Percentiles rank a stretch among this genome's conserved stretches.
phyloP scores from a whole-genome alignment of 2,113 vertebrate genomes.

The Lophochroa leadbeateri region DNA sequence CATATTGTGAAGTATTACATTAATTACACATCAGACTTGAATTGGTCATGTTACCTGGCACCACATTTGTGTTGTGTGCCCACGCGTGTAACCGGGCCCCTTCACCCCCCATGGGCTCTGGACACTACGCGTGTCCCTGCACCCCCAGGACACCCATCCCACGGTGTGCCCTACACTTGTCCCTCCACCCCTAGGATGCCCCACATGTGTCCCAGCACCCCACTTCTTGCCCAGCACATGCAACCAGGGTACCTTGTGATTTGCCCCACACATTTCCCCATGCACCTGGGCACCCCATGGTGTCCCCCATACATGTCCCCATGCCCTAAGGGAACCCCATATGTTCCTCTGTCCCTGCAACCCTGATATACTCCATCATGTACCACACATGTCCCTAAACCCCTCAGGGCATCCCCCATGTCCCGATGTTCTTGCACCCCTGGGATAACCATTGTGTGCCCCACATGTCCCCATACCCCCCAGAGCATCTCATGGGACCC shows the following conservation, averaged over 20 bases:
- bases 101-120: background rate
- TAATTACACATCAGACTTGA: too few species aligned
- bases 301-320: background rate
- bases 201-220: background rate
- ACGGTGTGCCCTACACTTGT: background rate
- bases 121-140: background rate
- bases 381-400: background rate
- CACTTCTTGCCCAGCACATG: background rate
- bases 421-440: background rate
- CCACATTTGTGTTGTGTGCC: too few species aligned
- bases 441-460: background rate
- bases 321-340: background rate
- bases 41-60: too few species aligned
- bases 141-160: background rate
- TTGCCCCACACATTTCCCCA: background rate
- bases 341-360: background rate
- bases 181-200: too few species aligned
- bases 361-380: background rate
- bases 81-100: background rate
- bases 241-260: background rate
- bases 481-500: background rate
- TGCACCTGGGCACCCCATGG: too few species aligned
- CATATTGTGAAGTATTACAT: too few species aligned
- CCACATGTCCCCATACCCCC: background rate
- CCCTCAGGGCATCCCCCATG: too few species aligned